Conservation (phyloP, 1,140 invertebrate genomes). For the Anagrus nilaparvatae region DNA sequence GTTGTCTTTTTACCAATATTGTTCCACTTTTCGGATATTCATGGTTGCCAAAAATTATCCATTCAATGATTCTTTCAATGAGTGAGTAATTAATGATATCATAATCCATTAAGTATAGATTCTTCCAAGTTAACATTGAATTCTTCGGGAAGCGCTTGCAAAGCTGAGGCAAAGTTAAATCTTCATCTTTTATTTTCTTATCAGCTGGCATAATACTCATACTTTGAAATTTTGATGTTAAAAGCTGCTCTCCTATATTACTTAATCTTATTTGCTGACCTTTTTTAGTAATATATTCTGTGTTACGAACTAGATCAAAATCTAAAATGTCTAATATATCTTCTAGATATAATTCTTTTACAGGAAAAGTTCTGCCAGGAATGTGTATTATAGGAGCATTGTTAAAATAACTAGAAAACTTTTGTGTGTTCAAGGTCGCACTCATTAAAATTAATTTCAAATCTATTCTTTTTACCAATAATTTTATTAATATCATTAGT, state of each 20-base stretch:
- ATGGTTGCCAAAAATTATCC: slow-evolving; percentile 53
- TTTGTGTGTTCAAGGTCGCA: slow-evolving; percentile 69
- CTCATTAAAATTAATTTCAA: slow-evolving; percentile 80
- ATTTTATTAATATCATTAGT: slow-evolving; percentile 65
- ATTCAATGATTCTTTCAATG: slow-evolving; percentile 59
- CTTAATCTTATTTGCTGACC: slow-evolving; percentile 46
- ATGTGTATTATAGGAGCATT: slow-evolving; percentile 60
- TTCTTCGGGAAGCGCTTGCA: slow-evolving; percentile 48
- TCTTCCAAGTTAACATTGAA: slow-evolving; percentile 56
- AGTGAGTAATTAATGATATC: slow-evolving; percentile 70
- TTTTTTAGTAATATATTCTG: slow-evolving; percentile 52
- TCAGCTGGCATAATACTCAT: no score
- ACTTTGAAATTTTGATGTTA: slow-evolving; percentile 33
- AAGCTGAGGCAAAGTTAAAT: slow-evolving; percentile 53
- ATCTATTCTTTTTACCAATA: slow-evolving; percentile 56
- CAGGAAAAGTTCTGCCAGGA: slow-evolving; percentile 71
- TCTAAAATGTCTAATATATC: slow-evolving; percentile 59
- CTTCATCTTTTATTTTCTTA: slow-evolving; percentile 54
- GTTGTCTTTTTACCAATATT: slow-evolving; percentile 45
- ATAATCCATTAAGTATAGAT: slow-evolving; percentile 65
- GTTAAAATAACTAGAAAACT: slow-evolving; percentile 72
- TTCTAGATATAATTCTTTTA: slow-evolving; percentile 69
- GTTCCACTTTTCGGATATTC: slow-evolving; percentile 59
- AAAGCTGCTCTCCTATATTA: slow-evolving; percentile 50
- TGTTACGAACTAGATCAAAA: slow-evolving; percentile 62